A percentile compares a stretch with the other conserved stretches of the same genome.
Conservation (phyloP, 1,140 invertebrate species). For the Ceratina calcarata region DNA sequence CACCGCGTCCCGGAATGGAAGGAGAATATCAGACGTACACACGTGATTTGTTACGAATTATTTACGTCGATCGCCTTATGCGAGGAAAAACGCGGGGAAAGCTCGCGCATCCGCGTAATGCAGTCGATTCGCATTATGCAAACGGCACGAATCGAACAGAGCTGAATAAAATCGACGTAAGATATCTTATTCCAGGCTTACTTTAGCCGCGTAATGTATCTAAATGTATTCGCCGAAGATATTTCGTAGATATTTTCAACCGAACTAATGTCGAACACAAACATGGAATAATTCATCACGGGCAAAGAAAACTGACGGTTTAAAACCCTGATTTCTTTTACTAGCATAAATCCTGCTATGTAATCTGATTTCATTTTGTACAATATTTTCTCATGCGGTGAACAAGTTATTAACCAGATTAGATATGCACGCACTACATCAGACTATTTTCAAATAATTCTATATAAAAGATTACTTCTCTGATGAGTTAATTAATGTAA, state of each 20-base stretch:
- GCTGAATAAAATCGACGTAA: slow-evolving; percentile 47
- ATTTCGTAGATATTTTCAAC: slow-evolving; percentile 33
- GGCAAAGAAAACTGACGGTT: slow-evolving; percentile 9
- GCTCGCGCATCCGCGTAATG: slow-evolving; percentile 32
- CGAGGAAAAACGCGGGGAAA: neutral
- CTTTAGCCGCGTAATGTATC: slow-evolving; percentile 44
- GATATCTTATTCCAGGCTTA: slow-evolving; percentile 39
- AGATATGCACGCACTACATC: no score
- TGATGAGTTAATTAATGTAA: no score
- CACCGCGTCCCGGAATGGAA: neutral
- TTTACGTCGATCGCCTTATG: neutral
- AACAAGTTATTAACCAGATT: neutral
- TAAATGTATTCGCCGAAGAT: slow-evolving; percentile 30
- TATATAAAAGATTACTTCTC: no score
- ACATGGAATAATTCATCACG: slow-evolving; percentile 43
- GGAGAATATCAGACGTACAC: no score
- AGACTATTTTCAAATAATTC: no score
- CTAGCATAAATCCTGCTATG: no score
- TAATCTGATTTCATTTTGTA: no score
- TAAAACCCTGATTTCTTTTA: neutral
- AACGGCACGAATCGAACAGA: slow-evolving; percentile 47
- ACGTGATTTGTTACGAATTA: slow-evolving; percentile 19
- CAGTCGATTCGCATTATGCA: slow-evolving; percentile 49
- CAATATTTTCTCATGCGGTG: neutral
- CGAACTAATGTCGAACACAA: slow-evolving; percentile 36